phyloP scores from a whole-genome alignment of 2,113 vertebrate species.

The Sigmodon hispidus region DNA sequence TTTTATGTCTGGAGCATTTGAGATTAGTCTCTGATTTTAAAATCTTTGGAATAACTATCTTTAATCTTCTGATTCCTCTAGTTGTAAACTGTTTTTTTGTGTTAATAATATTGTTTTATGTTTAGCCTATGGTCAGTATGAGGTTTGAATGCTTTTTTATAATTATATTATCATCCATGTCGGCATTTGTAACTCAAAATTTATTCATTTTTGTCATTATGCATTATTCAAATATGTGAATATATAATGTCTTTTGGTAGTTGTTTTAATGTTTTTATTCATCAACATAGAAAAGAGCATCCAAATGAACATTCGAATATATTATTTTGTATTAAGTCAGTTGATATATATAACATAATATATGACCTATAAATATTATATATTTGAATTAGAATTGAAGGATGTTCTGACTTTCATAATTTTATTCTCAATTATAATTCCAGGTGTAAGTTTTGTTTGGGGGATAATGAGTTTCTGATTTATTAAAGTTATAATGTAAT shows the following conservation, averaged over 20 bases:
- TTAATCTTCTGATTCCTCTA: not conserved
- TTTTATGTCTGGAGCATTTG: not conserved
- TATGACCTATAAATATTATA: not conserved
- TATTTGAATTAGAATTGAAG: not conserved
- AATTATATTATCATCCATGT: not conserved
- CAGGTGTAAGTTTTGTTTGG: not conserved
- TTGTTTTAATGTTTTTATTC: not conserved
- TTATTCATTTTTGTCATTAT: not conserved
- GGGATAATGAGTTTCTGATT: not conserved
- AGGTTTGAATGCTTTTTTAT: not conserved
- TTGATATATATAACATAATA: not conserved
- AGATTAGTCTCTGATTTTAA: not conserved
- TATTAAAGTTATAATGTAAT: slow-evolving; percentile 19
- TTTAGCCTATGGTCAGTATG: not conserved
- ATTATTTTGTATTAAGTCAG: not conserved
- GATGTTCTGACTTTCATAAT: not conserved
- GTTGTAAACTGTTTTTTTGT: not conserved
- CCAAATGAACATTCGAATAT: not conserved
- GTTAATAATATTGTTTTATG: not conserved
- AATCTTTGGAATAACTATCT: not conserved
- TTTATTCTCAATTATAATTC: slow-evolving; percentile 44
- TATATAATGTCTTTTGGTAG: not conserved
- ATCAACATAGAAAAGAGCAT: not conserved
- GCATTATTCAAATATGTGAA: not conserved
- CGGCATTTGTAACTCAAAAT: not conserved